Base-by-base conservation (phyloP, 2,888 invertebrate genomes). In the Steinernema hermaphroditum region DNA sequence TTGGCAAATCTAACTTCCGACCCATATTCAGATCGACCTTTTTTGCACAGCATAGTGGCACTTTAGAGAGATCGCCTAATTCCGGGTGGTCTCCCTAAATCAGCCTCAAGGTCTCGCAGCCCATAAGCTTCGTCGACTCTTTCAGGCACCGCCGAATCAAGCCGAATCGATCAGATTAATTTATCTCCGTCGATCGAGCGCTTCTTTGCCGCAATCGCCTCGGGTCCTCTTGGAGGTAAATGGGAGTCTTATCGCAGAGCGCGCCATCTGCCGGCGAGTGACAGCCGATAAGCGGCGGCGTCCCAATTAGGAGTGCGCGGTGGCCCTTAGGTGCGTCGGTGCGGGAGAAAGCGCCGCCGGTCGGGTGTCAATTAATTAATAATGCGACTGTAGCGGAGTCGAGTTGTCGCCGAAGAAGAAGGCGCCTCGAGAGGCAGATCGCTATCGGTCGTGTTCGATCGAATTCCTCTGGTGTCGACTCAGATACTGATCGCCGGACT, bases 291-390 rank as follows among this genome's bases (percentile, higher is more conserved):
- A 54, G 27, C 54, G 54, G 12, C 22, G 32, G 62, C 62, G 62
- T 62, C 62, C 62, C 62, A 62, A 62, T 62, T 62, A 32, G 8
- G 27, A 16, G 12, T 4, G 6, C 24, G 54, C 54, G 54, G 62
- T 29, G 62, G 62, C 62, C 62, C 62, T 62, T 62, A 62, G 62
- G 62, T 62, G 62, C 62, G 37, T 12, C 37, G 29, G 49, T 6
- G 49, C 22, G 54, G 2, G 54, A 6, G 54, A 54, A 54, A 54
- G 54, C 54, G 54, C n/a, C n/a, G n/a, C n/a, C n/a, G n/a, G 19
- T 22, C 62, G 62, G 62, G 62, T 62, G 62, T 62, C 62, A 32
- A 62, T 62, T 62, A 62, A 62, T 62, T 62, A 62, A 62, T 62
- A 62, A 62, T 62, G 62, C 32, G 62, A 62, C 62, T 62, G 32